phyloP scores from a whole-genome alignment of 2,797 vertebrate species.

The Cossypha niveicapilla region DNA sequence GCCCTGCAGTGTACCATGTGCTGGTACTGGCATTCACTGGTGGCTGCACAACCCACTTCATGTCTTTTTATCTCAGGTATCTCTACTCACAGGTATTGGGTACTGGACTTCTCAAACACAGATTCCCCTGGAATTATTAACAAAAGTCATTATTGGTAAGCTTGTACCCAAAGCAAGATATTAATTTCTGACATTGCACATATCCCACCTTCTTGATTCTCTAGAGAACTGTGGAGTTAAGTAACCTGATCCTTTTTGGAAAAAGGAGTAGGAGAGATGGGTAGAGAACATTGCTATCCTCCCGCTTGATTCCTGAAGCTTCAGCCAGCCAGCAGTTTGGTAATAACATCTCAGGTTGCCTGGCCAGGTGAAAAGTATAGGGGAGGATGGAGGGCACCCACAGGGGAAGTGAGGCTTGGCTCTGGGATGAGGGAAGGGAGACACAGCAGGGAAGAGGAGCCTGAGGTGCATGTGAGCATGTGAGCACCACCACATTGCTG shows the following conservation, averaged over 20 bases:
- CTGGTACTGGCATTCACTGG: background rate
- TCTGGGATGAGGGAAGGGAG: background rate
- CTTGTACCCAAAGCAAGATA: background rate
- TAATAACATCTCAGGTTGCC: background rate
- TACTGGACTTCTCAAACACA: background rate
- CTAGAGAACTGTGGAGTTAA: background rate
- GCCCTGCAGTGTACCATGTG: too few relatives aligned
- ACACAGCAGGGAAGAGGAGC: background rate
- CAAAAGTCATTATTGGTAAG: background rate
- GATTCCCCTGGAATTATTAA: background rate
- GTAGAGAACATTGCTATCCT: background rate
- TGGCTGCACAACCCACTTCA: background rate
- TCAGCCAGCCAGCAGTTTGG: background rate
- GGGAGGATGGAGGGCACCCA: background rate
- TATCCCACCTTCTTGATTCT: background rate
- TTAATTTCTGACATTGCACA: background rate
- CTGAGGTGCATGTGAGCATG: rapidly evolving
- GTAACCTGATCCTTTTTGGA: background rate
- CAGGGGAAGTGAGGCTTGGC: background rate
- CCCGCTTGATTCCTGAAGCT: background rate
- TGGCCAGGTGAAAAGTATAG: rapidly evolving
- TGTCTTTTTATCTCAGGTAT: background rate
- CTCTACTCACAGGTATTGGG: background rate
- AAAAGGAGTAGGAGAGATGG: background rate
- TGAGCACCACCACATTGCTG: background rate